Conservation (phyloP, 2,888 invertebrate genomes). For the Orthosia gothica region DNA sequence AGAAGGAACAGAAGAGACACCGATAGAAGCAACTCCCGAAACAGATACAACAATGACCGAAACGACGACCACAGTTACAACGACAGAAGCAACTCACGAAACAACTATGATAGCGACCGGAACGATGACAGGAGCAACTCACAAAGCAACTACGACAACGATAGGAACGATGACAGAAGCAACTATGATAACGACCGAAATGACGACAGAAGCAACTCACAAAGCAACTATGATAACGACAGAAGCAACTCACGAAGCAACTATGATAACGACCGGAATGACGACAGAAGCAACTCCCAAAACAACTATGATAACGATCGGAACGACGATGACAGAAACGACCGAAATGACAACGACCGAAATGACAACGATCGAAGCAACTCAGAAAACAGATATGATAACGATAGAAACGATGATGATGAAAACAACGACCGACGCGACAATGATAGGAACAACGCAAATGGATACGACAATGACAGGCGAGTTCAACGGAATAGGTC, state of each 20-base stretch:
- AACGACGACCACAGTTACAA: neutral
- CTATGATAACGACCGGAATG: conserved; percentile 8
- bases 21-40: neutral
- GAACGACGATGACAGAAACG: neutral
- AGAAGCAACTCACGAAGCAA: neutral
- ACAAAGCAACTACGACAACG: neutral
- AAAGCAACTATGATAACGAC: neutral
- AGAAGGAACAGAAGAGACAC: neutral
- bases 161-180: conserved; percentile 4
- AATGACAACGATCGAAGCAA: neutral
- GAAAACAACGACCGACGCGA: conserved; percentile 10
- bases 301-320: conserved; percentile 13
- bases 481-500: conserved; percentile 1
- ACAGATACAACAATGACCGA: conserved; percentile 3
- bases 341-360: neutral
- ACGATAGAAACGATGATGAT: neutral
- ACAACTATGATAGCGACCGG: no score
- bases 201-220: conserved; percentile 1
- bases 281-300: conserved; percentile 5
- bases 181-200: neutral
- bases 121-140: conserved; percentile 7
- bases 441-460: neutral
- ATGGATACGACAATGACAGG: conserved; percentile 13
- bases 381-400: neutral
- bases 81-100: neutral